Evolutionary conservation across 2,888 invertebrate species (phyloP), one percentile per base, ranked within the genome.

Genomic region (Pandemis corylana): DNA sequence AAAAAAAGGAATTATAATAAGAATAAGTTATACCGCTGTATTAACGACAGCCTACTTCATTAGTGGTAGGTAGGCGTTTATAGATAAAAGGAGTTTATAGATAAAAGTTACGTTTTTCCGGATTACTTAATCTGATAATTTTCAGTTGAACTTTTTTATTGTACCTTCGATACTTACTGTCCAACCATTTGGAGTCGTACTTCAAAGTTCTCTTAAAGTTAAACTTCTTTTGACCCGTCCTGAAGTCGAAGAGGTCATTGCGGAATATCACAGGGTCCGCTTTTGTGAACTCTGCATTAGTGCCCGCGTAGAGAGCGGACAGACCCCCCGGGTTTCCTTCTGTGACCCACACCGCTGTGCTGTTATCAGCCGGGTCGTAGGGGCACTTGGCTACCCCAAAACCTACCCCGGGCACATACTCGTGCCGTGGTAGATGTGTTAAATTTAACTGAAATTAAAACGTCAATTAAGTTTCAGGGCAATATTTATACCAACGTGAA

Each of bases 191-290:
- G 42, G 96, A 96, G 86, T 96, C 96, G 80, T 96, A 96, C 87
- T 96, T 96, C 81, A 96, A 89, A 15, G 96, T 96, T 76, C 96
- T 90, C 84, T 96, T 96, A 84, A 96, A 96, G 79, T 95, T 94
- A 83, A 95, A 95, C 81, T 95, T 93, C 84, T 95, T 95, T 81
- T 95, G 94, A 70, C 96, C 95, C 68, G 95, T 95, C 49, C 95
- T 91, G 81, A 94, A 92, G 85, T 96, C 96, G 82, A 95, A 95
- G 66, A 96, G 94, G 83, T 96, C 96, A 75, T 96, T 96, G 42
- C 96, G 93, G 85, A 96, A 96, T 84, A 97, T 96, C 78, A 97
- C 95, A 13, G 97, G 96, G 85, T 97, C 97, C 56, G 96, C 96
- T 83, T 96, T 96, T 44, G 96, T 96, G 86, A 96, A 96, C 86